A percentile compares a stretch with the other conserved stretches of the same genome.
Evolutionary conservation across 2,113 vertebrate species (phyloP).

Genomic region (Martes martes): DNA sequence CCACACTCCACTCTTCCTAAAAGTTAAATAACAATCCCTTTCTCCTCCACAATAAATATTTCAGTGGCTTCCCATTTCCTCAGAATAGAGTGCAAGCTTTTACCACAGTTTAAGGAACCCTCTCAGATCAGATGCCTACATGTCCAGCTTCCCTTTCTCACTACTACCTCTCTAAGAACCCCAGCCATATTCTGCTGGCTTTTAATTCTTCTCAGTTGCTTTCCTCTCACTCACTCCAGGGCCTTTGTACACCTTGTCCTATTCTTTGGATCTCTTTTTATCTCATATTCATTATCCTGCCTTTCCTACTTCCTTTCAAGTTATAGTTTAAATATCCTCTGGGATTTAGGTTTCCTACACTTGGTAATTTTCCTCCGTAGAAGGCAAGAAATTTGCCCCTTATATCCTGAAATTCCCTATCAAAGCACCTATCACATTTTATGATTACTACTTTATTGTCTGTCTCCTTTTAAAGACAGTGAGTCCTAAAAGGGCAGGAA

Average conservation of each 20-base stretch:
- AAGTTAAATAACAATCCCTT: neutral
- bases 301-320: neutral
- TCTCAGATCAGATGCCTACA: neutral
- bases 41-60: neutral
- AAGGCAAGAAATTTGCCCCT: neutral
- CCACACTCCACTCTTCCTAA: neutral
- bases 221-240: neutral
- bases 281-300: neutral
- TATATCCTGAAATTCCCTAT: neutral
- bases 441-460: neutral
- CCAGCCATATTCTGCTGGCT: neutral
- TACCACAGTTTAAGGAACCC: neutral
- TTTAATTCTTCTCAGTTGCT: neutral
- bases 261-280: neutral
- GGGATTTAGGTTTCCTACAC: neutral
- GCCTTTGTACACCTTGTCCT: neutral
- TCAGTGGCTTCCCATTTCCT: neutral
- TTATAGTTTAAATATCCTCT: neutral
- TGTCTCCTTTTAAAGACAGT: neutral
- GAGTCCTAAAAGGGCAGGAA: constrained; percentile 2
- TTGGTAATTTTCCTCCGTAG: neutral
- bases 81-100: neutral
- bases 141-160: neutral
- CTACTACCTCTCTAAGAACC: neutral
- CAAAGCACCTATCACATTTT: neutral